Evolutionary conservation across 53 echinoderm and acorn worm species (phyloP).

Genomic region (Mesocentrotus franciscanus): DNA sequence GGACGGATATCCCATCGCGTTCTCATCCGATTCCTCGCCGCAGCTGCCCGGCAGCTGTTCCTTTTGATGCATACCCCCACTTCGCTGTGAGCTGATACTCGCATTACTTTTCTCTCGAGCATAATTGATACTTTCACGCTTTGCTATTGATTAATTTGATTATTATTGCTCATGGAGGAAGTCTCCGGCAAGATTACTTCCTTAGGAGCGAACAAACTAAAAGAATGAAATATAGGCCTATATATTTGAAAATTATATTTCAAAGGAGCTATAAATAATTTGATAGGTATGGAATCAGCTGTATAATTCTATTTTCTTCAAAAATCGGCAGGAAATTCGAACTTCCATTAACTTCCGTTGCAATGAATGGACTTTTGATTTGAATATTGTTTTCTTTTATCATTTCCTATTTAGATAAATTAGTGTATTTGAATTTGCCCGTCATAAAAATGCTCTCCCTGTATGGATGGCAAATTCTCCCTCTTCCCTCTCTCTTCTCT

Average conservation of each 20-base stretch:
- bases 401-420: background rate
- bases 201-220: background rate
- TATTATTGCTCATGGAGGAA: constrained; percentile 22
- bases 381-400: background rate
- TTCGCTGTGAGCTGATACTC: background rate
- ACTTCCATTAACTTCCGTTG: background rate
- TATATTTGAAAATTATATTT: background rate
- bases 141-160: constrained; percentile 41
- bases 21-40: constrained; percentile 50
- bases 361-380: background rate
- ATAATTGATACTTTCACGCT: constrained; percentile 29
- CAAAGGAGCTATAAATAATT: background rate
- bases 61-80: background rate
- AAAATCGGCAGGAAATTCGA: background rate
- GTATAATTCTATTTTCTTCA: background rate
- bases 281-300: background rate
- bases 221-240: background rate
- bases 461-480: background rate
- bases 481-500: background rate
- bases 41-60: constrained; percentile 61
- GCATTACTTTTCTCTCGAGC: background rate
- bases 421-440: too few species aligned
- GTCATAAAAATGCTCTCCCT: background rate
- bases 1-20: constrained; percentile 46
- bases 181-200: background rate